Percentiles rank a stretch among this genome's conserved stretches.
Evolutionary conservation across 1,140 invertebrate species (phyloP).

Genomic region (Cotesia vestalis): DNA sequence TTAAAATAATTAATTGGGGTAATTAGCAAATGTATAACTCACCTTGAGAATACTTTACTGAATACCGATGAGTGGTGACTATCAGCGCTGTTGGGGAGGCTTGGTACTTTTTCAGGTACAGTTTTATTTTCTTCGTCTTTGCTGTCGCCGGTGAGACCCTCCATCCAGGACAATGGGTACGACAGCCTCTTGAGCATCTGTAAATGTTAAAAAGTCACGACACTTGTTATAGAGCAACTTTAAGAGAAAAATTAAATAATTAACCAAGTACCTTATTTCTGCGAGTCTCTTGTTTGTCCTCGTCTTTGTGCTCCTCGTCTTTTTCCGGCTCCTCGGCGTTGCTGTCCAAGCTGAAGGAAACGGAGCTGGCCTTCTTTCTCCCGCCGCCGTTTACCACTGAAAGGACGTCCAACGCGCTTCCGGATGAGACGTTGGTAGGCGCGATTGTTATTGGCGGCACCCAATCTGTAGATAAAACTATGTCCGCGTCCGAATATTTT

Average conservation of each 20-base stretch:
- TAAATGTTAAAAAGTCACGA: neutral
- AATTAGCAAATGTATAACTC: constrained; percentile 46
- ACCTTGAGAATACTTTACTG: constrained; percentile 91
- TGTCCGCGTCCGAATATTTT: constrained; percentile 84
- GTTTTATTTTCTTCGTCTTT: constrained; percentile 64
- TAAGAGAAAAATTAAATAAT: constrained; percentile 32
- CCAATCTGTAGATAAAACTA: constrained; percentile 83
- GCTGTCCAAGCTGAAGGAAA: constrained; percentile 78
- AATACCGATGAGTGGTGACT: constrained; percentile 80
- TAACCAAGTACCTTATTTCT: constrained; percentile 64
- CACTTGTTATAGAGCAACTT: neutral
- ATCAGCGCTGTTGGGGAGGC: constrained; percentile 72
- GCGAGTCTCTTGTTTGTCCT: constrained; percentile 66
- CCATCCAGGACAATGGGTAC: constrained; percentile 92
- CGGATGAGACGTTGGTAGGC: constrained; percentile 68
- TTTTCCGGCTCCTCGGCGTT: constrained; percentile 65
- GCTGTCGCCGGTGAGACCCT: constrained; percentile 79
- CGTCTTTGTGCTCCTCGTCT: constrained; percentile 61
- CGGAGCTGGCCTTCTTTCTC: constrained; percentile 76
- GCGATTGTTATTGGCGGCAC: constrained; percentile 81
- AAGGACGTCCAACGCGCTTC: constrained; percentile 62
- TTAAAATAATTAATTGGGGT: neutral
- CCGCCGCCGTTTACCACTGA: constrained; percentile 66
- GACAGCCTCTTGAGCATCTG: constrained; percentile 90
- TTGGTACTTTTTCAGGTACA: constrained; percentile 59